A percentile compares a stretch with the other conserved stretches of the same genome.
These are phyloP conservation scores for Halictus rubicundus DNA, from an alignment of 1,140 invertebrate genomes.

Conservation along the genomic window DNA sequence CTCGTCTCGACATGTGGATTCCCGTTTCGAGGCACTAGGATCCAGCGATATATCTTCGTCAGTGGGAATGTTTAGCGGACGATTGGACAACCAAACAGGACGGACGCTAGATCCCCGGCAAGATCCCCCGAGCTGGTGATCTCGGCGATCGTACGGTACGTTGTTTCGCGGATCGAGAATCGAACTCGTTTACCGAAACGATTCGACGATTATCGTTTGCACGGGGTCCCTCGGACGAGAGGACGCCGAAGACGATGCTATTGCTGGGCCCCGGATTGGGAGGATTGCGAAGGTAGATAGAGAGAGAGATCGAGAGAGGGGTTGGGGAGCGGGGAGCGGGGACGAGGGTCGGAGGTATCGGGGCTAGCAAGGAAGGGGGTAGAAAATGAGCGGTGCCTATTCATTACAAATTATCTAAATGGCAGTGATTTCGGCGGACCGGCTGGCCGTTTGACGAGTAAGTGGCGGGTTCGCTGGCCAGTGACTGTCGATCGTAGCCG, in stretches of 20 bases:
- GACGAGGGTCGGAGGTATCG: not conserved
- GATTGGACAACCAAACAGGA: not conserved
- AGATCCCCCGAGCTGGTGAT: not conserved
- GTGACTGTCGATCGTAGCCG: slow-evolving; percentile 62
- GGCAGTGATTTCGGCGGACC: slow-evolving; percentile 80
- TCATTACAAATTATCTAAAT: slow-evolving; percentile 82
- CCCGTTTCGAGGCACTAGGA: slow-evolving; percentile 1
- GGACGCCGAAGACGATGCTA: slow-evolving; percentile 38
- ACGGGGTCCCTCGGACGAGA: slow-evolving; percentile 30
- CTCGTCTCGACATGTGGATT: not conserved
- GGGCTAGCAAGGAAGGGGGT: slow-evolving; percentile 47
- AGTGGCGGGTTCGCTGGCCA: slow-evolving; percentile 79
- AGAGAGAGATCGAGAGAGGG: not conserved
- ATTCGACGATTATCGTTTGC: slow-evolving; percentile 36
- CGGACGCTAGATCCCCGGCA: not conserved
- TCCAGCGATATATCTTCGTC: slow-evolving; percentile 28
- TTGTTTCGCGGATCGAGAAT: no score
- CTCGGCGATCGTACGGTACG: not conserved
- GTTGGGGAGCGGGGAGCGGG: not conserved
- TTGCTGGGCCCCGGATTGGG: slow-evolving; percentile 29
- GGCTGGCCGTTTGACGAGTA: slow-evolving; percentile 80
- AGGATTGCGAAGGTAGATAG: slow-evolving; percentile 18
- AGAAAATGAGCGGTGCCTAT: slow-evolving; percentile 76
- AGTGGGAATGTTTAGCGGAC: not conserved
- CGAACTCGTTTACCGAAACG: not conserved